Percentiles rank a stretch among this genome's conserved stretches.
Evolutionary conservation across 2,888 invertebrate genomes (phyloP).

Genomic region (Sipunculus nudus): DNA sequence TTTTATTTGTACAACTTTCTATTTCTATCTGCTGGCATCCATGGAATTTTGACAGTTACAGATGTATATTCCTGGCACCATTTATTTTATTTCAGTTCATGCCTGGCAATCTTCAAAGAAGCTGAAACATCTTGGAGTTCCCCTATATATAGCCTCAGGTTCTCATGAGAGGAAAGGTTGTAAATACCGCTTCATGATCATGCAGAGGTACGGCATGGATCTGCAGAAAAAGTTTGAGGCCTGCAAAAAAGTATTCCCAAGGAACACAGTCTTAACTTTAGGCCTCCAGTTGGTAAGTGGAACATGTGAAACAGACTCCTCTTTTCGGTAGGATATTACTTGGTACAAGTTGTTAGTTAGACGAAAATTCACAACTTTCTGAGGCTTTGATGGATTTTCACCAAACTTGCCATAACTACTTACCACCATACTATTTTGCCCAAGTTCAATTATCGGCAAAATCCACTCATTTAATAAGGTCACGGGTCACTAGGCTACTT

Average conservation of each 20-base stretch:
- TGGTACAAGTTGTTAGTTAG: slow-evolving; percentile 16
- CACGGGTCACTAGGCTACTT: no score
- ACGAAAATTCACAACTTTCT: no score
- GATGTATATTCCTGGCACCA: no score
- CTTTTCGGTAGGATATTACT: slow-evolving; percentile 13
- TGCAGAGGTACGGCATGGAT: slow-evolving; percentile 89
- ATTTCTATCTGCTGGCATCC: no score
- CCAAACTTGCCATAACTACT: no score
- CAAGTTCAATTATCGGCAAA: no score
- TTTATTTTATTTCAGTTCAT: slow-evolving; percentile 71
- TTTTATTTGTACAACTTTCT: no score
- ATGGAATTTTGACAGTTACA: slow-evolving; percentile 18
- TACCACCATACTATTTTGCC: no score
- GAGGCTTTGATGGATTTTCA: no score
- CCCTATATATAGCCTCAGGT: slow-evolving; percentile 88
- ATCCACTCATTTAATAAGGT: no score
- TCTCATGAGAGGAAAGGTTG: slow-evolving; percentile 79
- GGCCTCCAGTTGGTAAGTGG: slow-evolving; percentile 83
- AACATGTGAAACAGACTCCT: background rate
- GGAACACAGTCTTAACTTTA: slow-evolving; percentile 81
- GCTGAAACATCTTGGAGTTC: slow-evolving; percentile 82
- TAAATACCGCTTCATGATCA: slow-evolving; percentile 90
- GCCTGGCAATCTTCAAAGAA: slow-evolving; percentile 75
- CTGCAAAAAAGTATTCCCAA: slow-evolving; percentile 72
- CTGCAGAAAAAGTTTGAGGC: slow-evolving; percentile 81